A percentile compares a stretch with the other conserved stretches of the same genome.
These are phyloP conservation scores for Acleris holmiana DNA, from an alignment of 2,888 invertebrate species.

Conservation along the genomic window DNA sequence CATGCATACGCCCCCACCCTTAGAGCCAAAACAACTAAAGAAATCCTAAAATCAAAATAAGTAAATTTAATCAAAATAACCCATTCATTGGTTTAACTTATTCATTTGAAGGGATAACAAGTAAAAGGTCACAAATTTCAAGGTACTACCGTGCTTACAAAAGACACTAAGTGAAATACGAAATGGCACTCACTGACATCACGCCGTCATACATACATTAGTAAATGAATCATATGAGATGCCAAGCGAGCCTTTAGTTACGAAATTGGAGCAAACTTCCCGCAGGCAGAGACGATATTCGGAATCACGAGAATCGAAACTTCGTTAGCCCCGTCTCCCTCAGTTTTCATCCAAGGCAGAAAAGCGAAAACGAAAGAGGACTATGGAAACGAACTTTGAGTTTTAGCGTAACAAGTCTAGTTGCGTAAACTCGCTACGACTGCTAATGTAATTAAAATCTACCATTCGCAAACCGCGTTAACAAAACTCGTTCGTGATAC, in stretches of 20 bases:
- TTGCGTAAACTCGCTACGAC: slow-evolving; percentile 40
- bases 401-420: neutral
- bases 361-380: neutral
- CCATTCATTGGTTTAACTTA: too few relatives aligned
- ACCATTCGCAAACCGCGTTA: slow-evolving; percentile 43
- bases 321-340: neutral
- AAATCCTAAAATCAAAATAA: too few relatives aligned
- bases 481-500: slow-evolving; percentile 38
- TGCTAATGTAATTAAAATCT: slow-evolving; percentile 59
- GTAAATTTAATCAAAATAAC: too few relatives aligned
- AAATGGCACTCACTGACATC: slow-evolving; percentile 20
- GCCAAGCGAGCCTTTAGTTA: slow-evolving; percentile 41
- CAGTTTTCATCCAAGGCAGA: neutral
- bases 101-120: too few relatives aligned
- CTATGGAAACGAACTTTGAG: neutral
- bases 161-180: slow-evolving; percentile 18
- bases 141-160: neutral
- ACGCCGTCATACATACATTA: slow-evolving; percentile 34
- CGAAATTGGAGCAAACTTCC: slow-evolving; percentile 42
- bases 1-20: too few relatives aligned
- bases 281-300: slow-evolving; percentile 43
- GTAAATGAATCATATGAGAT: slow-evolving; percentile 39
- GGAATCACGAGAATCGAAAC: neutral
- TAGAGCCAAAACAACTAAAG: too few relatives aligned
- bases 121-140: neutral